Evolutionary conservation across 2,113 vertebrate species (phyloP).

Genomic region (Chloebia gouldiae): DNA sequence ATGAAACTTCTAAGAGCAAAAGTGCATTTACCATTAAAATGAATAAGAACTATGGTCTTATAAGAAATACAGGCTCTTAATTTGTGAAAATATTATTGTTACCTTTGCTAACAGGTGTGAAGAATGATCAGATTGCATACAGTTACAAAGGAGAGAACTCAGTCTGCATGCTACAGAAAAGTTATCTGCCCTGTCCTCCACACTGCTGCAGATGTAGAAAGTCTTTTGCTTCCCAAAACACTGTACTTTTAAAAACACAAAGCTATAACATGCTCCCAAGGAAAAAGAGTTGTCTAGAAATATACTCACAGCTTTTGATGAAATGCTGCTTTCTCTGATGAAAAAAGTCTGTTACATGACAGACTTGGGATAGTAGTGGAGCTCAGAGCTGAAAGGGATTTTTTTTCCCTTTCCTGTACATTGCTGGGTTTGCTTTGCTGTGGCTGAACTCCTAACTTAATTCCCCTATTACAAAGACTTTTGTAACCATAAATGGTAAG

Average conservation of each 20-base stretch:
- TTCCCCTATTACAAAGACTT: slow-evolving; percentile 30
- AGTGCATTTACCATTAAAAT: neutral
- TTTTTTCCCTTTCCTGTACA: neutral
- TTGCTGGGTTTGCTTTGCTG: neutral
- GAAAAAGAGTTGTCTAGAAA: neutral
- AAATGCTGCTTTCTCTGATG: neutral
- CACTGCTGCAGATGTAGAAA: neutral
- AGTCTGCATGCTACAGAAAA: neutral
- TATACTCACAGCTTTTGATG: slow-evolving; percentile 46
- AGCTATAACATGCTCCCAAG: neutral
- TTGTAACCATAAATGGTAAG: slow-evolving; percentile 81
- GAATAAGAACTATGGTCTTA: neutral
- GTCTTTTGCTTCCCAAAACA: neutral
- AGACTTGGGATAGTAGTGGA: neutral
- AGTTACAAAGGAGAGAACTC: neutral
- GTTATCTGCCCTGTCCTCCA: neutral
- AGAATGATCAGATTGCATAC: neutral
- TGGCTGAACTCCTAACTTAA: slow-evolving; percentile 16
- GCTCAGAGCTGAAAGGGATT: neutral
- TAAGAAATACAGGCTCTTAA: neutral
- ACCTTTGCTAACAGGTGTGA: neutral
- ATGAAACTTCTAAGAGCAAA: neutral
- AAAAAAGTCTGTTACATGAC: neutral
- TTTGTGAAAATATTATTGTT: neutral
- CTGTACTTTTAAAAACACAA: neutral